phyloP scores from a whole-genome alignment of 2,797 vertebrate species.

The Cyclopterus lumpus region DNA sequence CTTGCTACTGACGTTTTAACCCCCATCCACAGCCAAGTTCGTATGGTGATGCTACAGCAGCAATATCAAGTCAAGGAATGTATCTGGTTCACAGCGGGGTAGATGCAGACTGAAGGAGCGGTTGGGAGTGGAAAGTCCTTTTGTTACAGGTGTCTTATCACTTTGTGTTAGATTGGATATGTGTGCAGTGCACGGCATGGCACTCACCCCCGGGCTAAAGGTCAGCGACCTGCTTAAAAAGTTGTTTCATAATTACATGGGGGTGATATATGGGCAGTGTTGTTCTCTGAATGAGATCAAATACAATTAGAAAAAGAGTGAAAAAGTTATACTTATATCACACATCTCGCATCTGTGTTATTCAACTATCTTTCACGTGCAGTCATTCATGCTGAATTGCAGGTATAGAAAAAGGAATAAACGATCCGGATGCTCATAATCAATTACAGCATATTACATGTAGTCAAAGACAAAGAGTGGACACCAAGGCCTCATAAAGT shows the following conservation, averaged over 20 bases:
- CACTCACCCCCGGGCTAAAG: conserved; percentile 33
- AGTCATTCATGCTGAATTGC: conserved; percentile 4
- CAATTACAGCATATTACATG: conserved; percentile 42
- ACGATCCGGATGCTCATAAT: conserved; percentile 20
- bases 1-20: conserved; percentile 35
- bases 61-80: conserved; percentile 46
- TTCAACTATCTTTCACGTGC: conserved; percentile 24
- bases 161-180: conserved; percentile 46
- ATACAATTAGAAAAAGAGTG: neutral
- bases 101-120: conserved; percentile 21
- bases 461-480: conserved; percentile 37
- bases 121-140: conserved; percentile 28
- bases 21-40: conserved; percentile 12
- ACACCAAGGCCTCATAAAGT: conserved; percentile 47
- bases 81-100: conserved; percentile 34
- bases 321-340: neutral
- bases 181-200: neutral
- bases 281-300: conserved; percentile 25
- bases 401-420: conserved; percentile 33
- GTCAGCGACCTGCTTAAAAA: conserved; percentile 34
- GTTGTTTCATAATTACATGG: conserved; percentile 43
- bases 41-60: conserved; percentile 52
- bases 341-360: neutral
- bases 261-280: conserved; percentile 37
- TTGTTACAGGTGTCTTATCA: conserved; percentile 60